phyloP scores from a whole-genome alignment of 1,140 invertebrate genomes.

The Drosophila ananassae region DNA sequence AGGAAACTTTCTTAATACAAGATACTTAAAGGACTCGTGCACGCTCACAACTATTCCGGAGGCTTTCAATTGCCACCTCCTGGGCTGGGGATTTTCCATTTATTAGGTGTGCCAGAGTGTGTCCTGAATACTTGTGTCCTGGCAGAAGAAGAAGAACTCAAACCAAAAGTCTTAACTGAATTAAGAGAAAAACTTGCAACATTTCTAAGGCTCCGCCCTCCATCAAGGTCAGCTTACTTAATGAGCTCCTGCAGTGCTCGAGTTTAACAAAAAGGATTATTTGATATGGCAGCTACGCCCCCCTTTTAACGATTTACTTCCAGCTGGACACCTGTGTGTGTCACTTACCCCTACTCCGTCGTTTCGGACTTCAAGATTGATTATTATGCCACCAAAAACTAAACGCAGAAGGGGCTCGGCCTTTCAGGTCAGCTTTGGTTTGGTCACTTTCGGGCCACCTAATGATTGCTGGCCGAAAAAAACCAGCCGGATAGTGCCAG shows the following conservation, averaged over 20 bases:
- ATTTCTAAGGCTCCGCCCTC: conserved; percentile 57
- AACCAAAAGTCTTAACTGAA: conserved; percentile 78
- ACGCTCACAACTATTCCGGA: conserved; percentile 18
- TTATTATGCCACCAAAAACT: conserved; percentile 59
- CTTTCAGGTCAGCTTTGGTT: conserved; percentile 24
- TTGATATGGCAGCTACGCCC: conserved; percentile 50
- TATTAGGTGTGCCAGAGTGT: conserved; percentile 43
- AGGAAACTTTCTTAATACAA: conserved; percentile 75
- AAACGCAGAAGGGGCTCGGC: conserved; percentile 26
- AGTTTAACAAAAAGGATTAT: conserved; percentile 73
- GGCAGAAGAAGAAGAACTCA: conserved; percentile 22
- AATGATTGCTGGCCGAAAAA: conserved; percentile 56
- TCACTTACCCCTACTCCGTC: not conserved
- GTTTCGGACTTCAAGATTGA: conserved; percentile 55
- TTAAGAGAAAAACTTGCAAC: conserved; percentile 77
- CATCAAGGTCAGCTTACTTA: conserved; percentile 69
- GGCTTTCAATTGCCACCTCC: conserved; percentile 54
- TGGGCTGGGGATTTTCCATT: conserved; percentile 48
- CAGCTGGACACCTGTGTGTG: conserved; percentile 40
- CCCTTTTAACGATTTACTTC: conserved; percentile 56
- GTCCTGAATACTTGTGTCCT: conserved; percentile 24
- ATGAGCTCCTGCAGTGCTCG: conserved; percentile 68
- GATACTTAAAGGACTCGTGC: conserved; percentile 63
- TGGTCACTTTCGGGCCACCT: conserved; percentile 42
- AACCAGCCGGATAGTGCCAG: not conserved